Conservation (phyloP, 2,113 vertebrate species). For the Phoxinus phoxinus region DNA sequence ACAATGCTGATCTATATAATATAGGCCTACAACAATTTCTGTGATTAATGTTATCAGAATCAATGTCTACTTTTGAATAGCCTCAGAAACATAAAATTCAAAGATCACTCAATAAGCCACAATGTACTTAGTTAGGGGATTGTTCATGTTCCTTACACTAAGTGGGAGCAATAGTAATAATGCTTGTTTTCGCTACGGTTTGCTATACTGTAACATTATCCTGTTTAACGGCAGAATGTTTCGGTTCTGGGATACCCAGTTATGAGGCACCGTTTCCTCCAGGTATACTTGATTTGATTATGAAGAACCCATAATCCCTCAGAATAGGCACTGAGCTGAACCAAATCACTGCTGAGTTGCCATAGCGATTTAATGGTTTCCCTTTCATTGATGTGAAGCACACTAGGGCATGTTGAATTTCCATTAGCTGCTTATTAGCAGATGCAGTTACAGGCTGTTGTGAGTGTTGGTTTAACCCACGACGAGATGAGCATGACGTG, state of each 20-base stretch:
- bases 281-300: constrained; percentile 16
- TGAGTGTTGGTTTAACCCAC: constrained; percentile 34
- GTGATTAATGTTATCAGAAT: background rate
- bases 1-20: background rate
- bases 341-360: constrained; percentile 41
- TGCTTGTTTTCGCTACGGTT: background rate
- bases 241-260: background rate
- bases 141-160: background rate
- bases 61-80: background rate
- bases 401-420: constrained; percentile 31
- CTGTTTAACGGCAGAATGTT: background rate
- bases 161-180: background rate
- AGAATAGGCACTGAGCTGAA: constrained; percentile 9
- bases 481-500: constrained; percentile 3
- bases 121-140: background rate
- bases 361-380: constrained; percentile 41
- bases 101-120: background rate
- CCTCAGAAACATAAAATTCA: background rate
- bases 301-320: constrained; percentile 10
- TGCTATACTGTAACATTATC: background rate
- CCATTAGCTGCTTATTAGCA: constrained; percentile 17
- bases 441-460: constrained; percentile 15
- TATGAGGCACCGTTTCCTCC: background rate
- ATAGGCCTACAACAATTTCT: background rate
- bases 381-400: constrained; percentile 35